These are phyloP conservation scores for Umimayanthus chanpuru DNA, from an alignment of 92 coral and sea anemone genomes.

Conservation along the genomic window DNA sequence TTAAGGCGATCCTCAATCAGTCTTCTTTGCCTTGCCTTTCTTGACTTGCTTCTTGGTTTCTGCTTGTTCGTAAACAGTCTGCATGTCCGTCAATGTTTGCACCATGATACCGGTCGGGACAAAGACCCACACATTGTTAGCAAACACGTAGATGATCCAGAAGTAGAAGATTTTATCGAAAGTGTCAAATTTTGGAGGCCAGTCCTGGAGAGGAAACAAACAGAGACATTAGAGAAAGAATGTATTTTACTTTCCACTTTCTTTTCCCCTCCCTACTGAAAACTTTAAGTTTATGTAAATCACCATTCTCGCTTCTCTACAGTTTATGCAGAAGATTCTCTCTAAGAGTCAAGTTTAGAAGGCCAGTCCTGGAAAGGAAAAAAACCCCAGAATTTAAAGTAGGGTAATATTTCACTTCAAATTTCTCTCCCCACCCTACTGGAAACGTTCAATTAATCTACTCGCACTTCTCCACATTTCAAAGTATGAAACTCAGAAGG, in stretches of 20 bases:
- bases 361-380: too few species aligned
- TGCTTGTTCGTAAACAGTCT: constrained; percentile 53
- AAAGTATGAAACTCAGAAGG: too few species aligned
- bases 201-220: constrained; percentile 52
- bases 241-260: neutral
- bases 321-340: too few species aligned
- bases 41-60: constrained; percentile 14
- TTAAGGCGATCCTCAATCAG: neutral
- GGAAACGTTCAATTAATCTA: too few species aligned
- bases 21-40: constrained; percentile 19
- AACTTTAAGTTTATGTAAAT: neutral
- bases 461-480: too few species aligned
- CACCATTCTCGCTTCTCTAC: too few species aligned
- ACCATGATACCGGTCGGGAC: constrained; percentile 59
- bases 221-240: too few species aligned
- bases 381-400: too few species aligned
- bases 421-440: too few species aligned
- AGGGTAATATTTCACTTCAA: too few species aligned
- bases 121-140: constrained; percentile 74
- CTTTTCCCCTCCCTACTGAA: neutral
- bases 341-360: too few species aligned
- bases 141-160: constrained; percentile 86
- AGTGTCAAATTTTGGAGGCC: constrained; percentile 83
- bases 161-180: constrained; percentile 87
- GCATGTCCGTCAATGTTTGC: constrained; percentile 67